A percentile compares a stretch with the other conserved stretches of the same genome.
Evolutionary conservation across 2,888 invertebrate species (phyloP).

Genomic region (Idaea straminata): DNA sequence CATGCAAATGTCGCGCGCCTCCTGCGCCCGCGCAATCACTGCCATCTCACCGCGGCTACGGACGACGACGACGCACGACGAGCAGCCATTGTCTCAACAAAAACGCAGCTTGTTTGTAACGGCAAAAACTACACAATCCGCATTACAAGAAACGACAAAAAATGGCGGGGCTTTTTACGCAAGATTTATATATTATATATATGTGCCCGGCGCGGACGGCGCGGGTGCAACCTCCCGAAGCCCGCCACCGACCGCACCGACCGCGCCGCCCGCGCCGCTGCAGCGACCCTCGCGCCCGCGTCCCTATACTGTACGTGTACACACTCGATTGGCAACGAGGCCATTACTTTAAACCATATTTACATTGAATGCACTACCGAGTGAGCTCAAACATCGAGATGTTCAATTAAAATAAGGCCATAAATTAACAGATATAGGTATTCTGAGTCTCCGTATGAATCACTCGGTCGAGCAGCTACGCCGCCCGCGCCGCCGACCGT

Average conservation of each 20-base stretch:
- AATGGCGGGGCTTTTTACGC: constrained; percentile 61
- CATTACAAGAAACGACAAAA: constrained; percentile 74
- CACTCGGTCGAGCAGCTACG: constrained; percentile 19
- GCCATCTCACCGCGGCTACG: constrained; percentile 37
- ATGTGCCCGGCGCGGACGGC: constrained; percentile 29
- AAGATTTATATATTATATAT: constrained; percentile 69
- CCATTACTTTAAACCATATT: constrained; percentile 68
- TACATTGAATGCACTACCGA: constrained; percentile 70
- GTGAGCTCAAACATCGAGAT: constrained; percentile 39
- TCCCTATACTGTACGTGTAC: background rate
- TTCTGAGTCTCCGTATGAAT: constrained; percentile 25
- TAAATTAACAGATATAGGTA: constrained; percentile 62
- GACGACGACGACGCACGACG: background rate
- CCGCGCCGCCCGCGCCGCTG: constrained; percentile 6
- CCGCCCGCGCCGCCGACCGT: constrained; percentile 14
- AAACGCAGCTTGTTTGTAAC: constrained; percentile 62
- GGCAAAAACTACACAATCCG: constrained; percentile 68
- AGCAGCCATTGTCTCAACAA: constrained; percentile 55
- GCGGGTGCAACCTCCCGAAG: constrained; percentile 7
- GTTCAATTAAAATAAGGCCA: constrained; percentile 72
- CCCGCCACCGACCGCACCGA: constrained; percentile 20
- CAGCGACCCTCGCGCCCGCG: constrained; percentile 4
- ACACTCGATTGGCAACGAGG: constrained; percentile 54
- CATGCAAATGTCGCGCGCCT: constrained; percentile 66
- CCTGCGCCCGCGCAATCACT: constrained; percentile 54